Base-by-base conservation (phyloP, 2,888 invertebrate genomes). In the Hydraecia micacea region DNA sequence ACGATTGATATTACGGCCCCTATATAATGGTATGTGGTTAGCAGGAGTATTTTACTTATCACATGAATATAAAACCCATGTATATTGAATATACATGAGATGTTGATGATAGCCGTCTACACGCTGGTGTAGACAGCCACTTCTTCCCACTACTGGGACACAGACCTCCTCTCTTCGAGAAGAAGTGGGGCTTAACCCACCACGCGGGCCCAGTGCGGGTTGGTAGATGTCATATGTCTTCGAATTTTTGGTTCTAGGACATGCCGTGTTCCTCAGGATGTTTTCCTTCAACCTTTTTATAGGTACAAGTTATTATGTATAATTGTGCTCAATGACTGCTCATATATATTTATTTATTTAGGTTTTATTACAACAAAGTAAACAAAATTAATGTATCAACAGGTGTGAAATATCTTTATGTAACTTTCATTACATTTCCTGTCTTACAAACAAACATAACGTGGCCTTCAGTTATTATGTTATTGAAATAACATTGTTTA, bases 341-440 rank as follows among this genome's bases (percentile, higher is more conserved):
- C 28, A 67, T 25, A 55, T n/a, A n/a, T n/a, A n/a, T n/a, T n/a
- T n/a, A n/a, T n/a, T n/a, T n/a, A 13, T 55, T 39, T 11, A 75
- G 18, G 39, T 66, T 69, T 13, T 8, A 55, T 67, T 76, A 62
- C 13, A 62, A 2, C 4, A 62, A 79, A 67, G 28, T 4, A 62
- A 76, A 63, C 25, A 46, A n/a, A 55, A 21, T 9, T 0, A 9
- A 11, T 68, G 76, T 79, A 52, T 46, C 1, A 25, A 55, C 80
- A 76, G 67, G 62, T 83, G 80, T 32, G 0, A 28, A 67, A 60
- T 18, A 67, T 18, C n/a, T 21, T 5, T n/a, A 60, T 46, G 62
- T 52, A 36, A 62, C 68, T 67, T 82, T 46, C 9, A 67, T 36
- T 82, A n/a, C 15, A 28, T 21, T 76, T 83, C 77, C 52, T 65